Conservation (phyloP, 2,797 vertebrate genomes). For the Rhinogobio ventralis region DNA sequence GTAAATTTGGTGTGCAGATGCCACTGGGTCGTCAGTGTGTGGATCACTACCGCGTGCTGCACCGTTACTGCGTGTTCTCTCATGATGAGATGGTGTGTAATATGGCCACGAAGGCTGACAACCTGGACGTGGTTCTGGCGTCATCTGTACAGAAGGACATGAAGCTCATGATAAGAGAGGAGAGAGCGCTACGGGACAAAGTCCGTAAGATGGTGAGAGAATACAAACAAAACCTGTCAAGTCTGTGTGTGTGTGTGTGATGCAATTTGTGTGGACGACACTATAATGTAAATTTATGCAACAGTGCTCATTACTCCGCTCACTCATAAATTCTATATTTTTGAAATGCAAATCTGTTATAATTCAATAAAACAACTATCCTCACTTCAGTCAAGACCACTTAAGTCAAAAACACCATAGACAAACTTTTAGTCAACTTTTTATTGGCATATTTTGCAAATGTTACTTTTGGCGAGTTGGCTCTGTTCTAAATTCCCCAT, state of each 20-base stretch:
- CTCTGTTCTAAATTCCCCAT: too few relatives aligned
- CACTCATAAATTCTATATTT: not conserved
- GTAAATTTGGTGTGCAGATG: constrained; percentile 75
- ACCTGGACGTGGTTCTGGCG: constrained; percentile 88
- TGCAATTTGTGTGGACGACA: not conserved
- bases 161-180: constrained; percentile 88
- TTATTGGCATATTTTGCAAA: too few relatives aligned
- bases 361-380: not conserved
- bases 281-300: not conserved
- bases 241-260: not conserved
- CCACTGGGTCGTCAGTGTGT: constrained; percentile 94
- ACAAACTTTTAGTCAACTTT: too few relatives aligned
- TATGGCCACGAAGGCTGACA: constrained; percentile 89
- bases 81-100: constrained; percentile 98
- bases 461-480: too few relatives aligned
- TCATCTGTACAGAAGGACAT: constrained; percentile 95
- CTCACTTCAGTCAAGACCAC: not conserved
- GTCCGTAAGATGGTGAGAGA: constrained; percentile 86
- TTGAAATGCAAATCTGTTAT: not conserved
- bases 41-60: constrained; percentile 90
- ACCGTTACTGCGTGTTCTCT: constrained; percentile 96
- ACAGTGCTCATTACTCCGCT: not conserved
- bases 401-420: too few relatives aligned
- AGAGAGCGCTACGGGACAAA: constrained; percentile 83
- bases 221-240: not conserved